Evolutionary conservation across 2,888 invertebrate species (phyloP).

Genomic region (Chrysina gloriosa): DNA sequence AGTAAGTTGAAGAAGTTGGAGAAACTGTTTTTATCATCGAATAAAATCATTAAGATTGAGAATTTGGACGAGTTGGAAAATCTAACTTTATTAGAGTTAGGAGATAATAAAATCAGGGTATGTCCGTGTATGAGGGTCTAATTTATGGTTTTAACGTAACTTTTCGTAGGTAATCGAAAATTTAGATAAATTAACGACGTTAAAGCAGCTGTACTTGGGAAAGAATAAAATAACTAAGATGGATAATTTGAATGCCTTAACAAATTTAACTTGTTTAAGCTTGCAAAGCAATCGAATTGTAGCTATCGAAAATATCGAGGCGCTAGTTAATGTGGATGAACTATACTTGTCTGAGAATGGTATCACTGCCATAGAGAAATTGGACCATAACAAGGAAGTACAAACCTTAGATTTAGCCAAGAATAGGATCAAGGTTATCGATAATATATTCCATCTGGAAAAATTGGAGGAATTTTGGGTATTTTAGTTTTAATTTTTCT

Average conservation of each 20-base stretch:
- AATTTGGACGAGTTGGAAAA: slow-evolving; percentile 85
- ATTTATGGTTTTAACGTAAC: slow-evolving; percentile 1
- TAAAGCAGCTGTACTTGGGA: slow-evolving; percentile 87
- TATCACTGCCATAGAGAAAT: slow-evolving; percentile 82
- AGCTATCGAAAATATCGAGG: slow-evolving; percentile 85
- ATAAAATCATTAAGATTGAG: slow-evolving; percentile 88
- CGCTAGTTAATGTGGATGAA: slow-evolving; percentile 78
- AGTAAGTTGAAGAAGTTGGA: slow-evolving; percentile 79
- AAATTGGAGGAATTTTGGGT: slow-evolving; percentile 97
- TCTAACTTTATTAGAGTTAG: slow-evolving; percentile 89
- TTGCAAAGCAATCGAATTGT: slow-evolving; percentile 91
- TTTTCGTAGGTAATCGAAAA: slow-evolving; percentile 82
- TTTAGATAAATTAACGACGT: slow-evolving; percentile 77
- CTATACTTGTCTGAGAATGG: slow-evolving; percentile 93
- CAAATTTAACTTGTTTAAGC: slow-evolving; percentile 82
- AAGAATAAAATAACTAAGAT: slow-evolving; percentile 95
- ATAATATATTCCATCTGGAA: slow-evolving; percentile 80
- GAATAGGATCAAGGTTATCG: slow-evolving; percentile 84
- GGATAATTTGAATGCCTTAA: slow-evolving; percentile 80
- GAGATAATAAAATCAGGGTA: slow-evolving; percentile 92
- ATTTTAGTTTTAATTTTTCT: slow-evolving; percentile 54
- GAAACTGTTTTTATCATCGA: slow-evolving; percentile 90
- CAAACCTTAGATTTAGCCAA: slow-evolving; percentile 91
- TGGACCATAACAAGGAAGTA: slow-evolving; percentile 77
- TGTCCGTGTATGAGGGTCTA: slow-evolving; percentile 51